phyloP scores from a whole-genome alignment of 30 jellyfish, hydroid and myxozoan genomes.

The Pelagia noctiluca region DNA sequence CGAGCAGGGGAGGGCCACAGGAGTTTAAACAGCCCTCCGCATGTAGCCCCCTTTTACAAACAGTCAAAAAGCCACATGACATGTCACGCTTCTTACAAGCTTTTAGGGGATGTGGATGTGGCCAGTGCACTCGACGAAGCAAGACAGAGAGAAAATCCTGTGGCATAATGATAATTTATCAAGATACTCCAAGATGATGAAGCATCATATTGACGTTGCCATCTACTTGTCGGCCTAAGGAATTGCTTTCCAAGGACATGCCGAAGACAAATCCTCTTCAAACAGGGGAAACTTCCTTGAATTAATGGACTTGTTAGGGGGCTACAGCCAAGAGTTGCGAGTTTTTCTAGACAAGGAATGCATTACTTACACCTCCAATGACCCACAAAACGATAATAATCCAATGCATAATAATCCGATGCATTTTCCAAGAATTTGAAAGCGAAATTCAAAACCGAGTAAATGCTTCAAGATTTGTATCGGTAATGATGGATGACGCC shows the following conservation, averaged over 20 bases:
- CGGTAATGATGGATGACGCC: too few species aligned
- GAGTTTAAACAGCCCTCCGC: too few species aligned
- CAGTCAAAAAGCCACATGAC: neutral
- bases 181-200: neutral
- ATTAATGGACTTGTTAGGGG: slow-evolving; percentile 39
- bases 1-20: too few species aligned
- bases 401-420: too few species aligned
- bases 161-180: neutral
- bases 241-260: too few species aligned
- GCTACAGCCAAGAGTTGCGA: slow-evolving; percentile 11
- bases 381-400: slow-evolving; percentile 42
- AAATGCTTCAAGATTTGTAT: neutral
- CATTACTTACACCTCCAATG: slow-evolving; percentile 24
- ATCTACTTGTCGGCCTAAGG: too few species aligned
- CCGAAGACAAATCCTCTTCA: too few species aligned
- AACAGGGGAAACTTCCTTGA: too few species aligned
- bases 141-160: neutral
- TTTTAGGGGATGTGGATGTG: slow-evolving; percentile 2
- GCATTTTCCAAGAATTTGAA: slow-evolving; percentile 11
- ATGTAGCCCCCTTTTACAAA: too few species aligned
- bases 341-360: slow-evolving; percentile 27
- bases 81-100: slow-evolving; percentile 4
- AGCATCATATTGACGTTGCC: neutral
- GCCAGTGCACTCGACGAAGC: slow-evolving; percentile 36
- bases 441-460: slow-evolving; percentile 38